Conservation (phyloP, 2,113 vertebrate genomes). For the Reinhardtius hippoglossoides region DNA sequence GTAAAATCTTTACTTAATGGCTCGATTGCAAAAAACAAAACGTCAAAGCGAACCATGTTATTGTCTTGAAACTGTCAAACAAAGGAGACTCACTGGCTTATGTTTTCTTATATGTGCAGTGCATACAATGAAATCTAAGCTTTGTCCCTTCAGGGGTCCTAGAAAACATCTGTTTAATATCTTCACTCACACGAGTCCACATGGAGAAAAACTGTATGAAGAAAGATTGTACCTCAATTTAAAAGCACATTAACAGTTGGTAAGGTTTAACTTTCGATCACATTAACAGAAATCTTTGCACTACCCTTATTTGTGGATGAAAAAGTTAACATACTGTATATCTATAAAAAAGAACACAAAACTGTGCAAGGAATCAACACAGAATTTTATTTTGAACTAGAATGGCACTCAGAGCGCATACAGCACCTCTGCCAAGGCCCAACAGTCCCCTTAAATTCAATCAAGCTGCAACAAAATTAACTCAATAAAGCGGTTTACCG, state of each 20-base stretch:
- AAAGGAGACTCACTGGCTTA: not conserved
- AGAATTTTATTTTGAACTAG: too few species aligned
- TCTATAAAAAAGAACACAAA: too few species aligned
- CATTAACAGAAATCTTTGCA: not conserved
- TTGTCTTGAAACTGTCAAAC: not conserved
- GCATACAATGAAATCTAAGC: not conserved
- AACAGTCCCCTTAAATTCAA: too few species aligned
- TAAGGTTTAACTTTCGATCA: not conserved
- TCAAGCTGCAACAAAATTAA: too few species aligned
- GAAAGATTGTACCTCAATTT: not conserved
- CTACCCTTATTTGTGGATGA: not conserved
- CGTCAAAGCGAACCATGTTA: not conserved
- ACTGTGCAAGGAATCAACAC: too few species aligned
- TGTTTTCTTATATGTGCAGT: too few species aligned
- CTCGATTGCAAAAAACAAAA: not conserved
- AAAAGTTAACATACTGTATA: not conserved
- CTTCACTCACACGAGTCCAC: not conserved
- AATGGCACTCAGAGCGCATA: too few species aligned
- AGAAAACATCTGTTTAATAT: constrained; percentile 1
- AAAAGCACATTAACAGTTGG: not conserved
- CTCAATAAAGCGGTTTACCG: too few species aligned
- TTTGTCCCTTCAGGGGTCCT: constrained; percentile 7
- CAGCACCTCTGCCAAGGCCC: too few species aligned
- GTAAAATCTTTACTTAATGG: too few species aligned
- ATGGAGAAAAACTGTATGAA: not conserved